These are phyloP conservation scores for Diarsia brunnea DNA, from an alignment of 2,888 invertebrate species.

Conservation along the genomic window DNA sequence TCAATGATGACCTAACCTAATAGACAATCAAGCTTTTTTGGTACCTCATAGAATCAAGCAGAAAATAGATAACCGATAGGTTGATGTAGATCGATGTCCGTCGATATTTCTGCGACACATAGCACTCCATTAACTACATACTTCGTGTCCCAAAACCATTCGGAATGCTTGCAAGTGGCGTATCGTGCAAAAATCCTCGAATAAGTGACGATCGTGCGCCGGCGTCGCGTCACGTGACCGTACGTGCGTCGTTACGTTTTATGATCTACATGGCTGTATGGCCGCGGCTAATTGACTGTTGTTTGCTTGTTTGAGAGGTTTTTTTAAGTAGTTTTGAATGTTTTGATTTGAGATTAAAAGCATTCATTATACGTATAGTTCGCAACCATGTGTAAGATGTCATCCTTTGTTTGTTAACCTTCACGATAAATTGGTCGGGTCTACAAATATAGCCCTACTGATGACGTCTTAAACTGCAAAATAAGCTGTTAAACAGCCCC, in stretches of 20 bases:
- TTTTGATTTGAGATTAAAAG: neutral
- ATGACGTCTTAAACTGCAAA: neutral
- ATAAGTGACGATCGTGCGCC: conserved; percentile 60
- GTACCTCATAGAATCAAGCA: too few species aligned
- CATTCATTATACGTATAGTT: neutral
- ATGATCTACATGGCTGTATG: conserved; percentile 46
- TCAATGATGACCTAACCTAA: neutral
- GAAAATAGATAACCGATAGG: too few species aligned
- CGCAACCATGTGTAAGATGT: neutral
- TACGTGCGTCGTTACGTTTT: conserved; percentile 62
- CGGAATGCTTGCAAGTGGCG: conserved; percentile 74
- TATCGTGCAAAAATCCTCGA: conserved; percentile 85
- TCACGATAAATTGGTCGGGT: neutral
- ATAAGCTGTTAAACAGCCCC: neutral
- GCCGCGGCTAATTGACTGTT: conserved; percentile 44
- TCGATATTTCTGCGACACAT: neutral
- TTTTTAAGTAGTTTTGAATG: conserved; percentile 10
- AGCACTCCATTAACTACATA: conserved; percentile 14
- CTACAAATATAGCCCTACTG: neutral
- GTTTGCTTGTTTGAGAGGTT: conserved; percentile 25
- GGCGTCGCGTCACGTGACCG: conserved; percentile 52
- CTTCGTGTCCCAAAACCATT: conserved; percentile 46
- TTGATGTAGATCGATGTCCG: neutral
- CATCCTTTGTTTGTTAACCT: neutral
- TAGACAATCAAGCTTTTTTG: neutral